Evolutionary conservation across 2,888 invertebrate species (phyloP).

Genomic region (Anoplius nigerrimus): DNA sequence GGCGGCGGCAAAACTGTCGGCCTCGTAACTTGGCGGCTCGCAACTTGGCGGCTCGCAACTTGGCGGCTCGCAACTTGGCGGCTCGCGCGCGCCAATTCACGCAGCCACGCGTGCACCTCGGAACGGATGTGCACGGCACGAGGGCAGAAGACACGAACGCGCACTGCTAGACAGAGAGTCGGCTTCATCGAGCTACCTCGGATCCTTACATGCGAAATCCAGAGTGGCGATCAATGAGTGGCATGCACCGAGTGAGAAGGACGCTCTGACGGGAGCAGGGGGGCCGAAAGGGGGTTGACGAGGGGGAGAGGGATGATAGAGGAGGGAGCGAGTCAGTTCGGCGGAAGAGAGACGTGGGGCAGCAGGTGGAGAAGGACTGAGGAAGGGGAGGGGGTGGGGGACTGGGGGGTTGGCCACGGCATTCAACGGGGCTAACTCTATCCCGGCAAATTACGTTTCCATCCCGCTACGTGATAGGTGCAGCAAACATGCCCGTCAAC

Average conservation of each 20-base stretch:
- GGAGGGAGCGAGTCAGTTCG: too few species aligned
- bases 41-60: too few species aligned
- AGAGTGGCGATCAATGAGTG: constrained; percentile 52
- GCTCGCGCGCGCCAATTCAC: constrained; percentile 5
- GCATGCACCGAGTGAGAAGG: constrained; percentile 39
- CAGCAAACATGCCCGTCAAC: constrained; percentile 64
- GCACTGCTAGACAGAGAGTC: neutral
- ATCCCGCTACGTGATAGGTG: constrained; percentile 64
- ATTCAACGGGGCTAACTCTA: constrained; percentile 62
- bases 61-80: too few species aligned
- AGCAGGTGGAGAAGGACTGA: constrained; percentile 9
- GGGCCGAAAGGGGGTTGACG: constrained; percentile 20
- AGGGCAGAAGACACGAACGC: constrained; percentile 1
- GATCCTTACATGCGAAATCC: constrained; percentile 54
- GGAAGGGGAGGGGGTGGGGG: constrained; percentile 15
- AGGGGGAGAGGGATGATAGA: constrained; percentile 11
- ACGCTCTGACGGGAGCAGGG: constrained; percentile 14
- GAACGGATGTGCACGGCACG: neutral
- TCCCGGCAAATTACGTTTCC: constrained; percentile 64
- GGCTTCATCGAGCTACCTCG: constrained; percentile 1
- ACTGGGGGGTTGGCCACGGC: constrained; percentile 53
- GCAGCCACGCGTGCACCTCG: neutral
- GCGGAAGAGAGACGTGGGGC: constrained; percentile 16
- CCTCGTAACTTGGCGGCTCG: too few species aligned
- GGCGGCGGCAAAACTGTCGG: too few species aligned